These are phyloP conservation scores for Camelus bactrianus DNA, from an alignment of 2,113 vertebrate genomes.

Conservation along the genomic window DNA sequence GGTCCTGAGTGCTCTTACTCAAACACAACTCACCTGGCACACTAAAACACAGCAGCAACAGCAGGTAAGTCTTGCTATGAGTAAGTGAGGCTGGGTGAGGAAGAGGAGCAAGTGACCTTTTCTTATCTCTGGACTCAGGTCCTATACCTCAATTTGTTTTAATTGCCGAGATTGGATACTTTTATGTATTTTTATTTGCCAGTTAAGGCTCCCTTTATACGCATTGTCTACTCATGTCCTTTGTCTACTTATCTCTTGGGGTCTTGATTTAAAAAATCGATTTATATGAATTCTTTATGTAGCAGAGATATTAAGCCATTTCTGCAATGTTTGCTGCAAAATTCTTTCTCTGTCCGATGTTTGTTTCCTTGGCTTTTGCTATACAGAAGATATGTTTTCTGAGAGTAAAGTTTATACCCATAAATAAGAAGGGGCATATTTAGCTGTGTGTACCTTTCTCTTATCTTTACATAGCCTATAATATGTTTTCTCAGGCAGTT, in stretches of 20 bases:
- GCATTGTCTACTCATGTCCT: constrained; percentile 62
- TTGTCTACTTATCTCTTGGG: constrained; percentile 53
- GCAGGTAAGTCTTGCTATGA: background rate
- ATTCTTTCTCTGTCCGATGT: constrained; percentile 60
- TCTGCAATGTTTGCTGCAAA: constrained; percentile 58
- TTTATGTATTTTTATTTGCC: constrained; percentile 11
- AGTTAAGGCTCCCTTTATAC: background rate
- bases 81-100: background rate
- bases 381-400: constrained; percentile 40
- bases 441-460: constrained; percentile 72
- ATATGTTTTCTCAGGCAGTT: constrained; percentile 74
- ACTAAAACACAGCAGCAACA: background rate
- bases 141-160: background rate
- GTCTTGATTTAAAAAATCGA: constrained; percentile 71
- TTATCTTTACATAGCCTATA: constrained; percentile 73
- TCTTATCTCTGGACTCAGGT: background rate
- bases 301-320: constrained; percentile 70
- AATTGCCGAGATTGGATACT: background rate
- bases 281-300: constrained; percentile 78
- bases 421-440: constrained; percentile 66
- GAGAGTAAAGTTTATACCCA: constrained; percentile 49
- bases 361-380: constrained; percentile 63
- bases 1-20: background rate
- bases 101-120: background rate
- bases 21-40: background rate